Evolutionary conservation across 1,140 invertebrate species (phyloP), one percentile per base, ranked within the genome.

Genomic region (Papilio polytes): DNA sequence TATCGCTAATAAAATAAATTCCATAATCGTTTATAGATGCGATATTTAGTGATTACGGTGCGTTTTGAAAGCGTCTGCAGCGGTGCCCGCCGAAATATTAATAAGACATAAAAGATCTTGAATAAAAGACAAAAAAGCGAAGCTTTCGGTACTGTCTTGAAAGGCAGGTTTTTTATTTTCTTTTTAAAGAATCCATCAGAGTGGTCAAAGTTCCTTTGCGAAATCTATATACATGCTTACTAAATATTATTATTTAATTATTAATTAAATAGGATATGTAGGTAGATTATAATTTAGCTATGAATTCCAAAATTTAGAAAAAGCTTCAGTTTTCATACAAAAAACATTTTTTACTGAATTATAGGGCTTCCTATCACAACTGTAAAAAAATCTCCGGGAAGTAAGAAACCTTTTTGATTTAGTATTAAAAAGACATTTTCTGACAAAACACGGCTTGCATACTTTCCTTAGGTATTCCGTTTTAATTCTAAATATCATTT

Each of bases 11-110:
- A 20, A 70, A 73, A 73, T 85, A 83, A 77, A 82, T 46, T 78
- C 59, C 20, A 78, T 22, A 78, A 66, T 78, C 36, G 56, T 66
- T 22, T 36, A 66, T 20, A 44, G 36, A 36, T 66, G 36, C 15
- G 77, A 78, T 59, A 78, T 66, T 78, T 63, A 46, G 7, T 80
- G 56, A 74, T 72, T 77, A 53, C 46, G n/a, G 4, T n/a, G 76
- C 82, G 77, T 83, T 78, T 81, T 77, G 78, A 83, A 85, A 81
- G 78, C 59, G 78, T 63, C 70, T 84, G 36, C 86, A 85, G 81
- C 86, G 84, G 85, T 84, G 85, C 84, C 80, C 80, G 72, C 85
- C 82, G 83, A 87, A 87, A 85, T 89, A 89, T 89, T 89, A 88
- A 89, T 88, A 86, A 84, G 83, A 83, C 82, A 80, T 84, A 86